Base-by-base conservation (phyloP, 92 coral and sea anemone species). In the Bergia puertoricense region DNA sequence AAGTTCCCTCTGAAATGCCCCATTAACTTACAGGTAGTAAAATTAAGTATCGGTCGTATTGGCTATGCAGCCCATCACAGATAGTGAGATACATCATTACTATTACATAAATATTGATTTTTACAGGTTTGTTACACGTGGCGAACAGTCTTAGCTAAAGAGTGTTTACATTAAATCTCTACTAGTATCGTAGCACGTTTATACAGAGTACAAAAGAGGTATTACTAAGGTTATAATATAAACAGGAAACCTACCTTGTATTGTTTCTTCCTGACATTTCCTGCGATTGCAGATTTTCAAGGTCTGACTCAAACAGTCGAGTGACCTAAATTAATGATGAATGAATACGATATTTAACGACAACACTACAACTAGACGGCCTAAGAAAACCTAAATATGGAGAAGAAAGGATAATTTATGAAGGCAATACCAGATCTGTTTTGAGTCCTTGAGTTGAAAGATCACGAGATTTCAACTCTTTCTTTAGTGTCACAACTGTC, bases 401-500 rank as follows among this genome's bases (percentile, higher is more conserved):
- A 11, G 36, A 16, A 54, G 77, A 13, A 22, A 5, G 1, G 36
- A 54, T 77, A 45, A 14, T 69, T 23, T 16, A 81, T 8, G 1
- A 48, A 44, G 30, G 14, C 59, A 85, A 83, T 95, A 96, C 99
- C 93, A 96, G 90, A 42, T 96, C 98, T 77, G 95, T 92, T 90
- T 96, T 95, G 66, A 95, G 89, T 86, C 99, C 99, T 44, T 89
- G 87, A 20, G 94, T 43, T 6, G 93, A 41, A 56, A 77, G 66
- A 66, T 92, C 94, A 39, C 96, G 93, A 54, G 86, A 50, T 89
- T 92, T 96, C 80, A 96, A 90, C 54, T 93, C 93, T 69, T 92
- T 87, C 78, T 87, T 94, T 81, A 96, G 85, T 80, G 94, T 92
- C 36, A 92, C 96, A 14, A 96, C 99, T 6, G 97, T 94, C 90